phyloP scores from a whole-genome alignment of 2,888 invertebrate genomes.

The Drosophila neonasuta region DNA sequence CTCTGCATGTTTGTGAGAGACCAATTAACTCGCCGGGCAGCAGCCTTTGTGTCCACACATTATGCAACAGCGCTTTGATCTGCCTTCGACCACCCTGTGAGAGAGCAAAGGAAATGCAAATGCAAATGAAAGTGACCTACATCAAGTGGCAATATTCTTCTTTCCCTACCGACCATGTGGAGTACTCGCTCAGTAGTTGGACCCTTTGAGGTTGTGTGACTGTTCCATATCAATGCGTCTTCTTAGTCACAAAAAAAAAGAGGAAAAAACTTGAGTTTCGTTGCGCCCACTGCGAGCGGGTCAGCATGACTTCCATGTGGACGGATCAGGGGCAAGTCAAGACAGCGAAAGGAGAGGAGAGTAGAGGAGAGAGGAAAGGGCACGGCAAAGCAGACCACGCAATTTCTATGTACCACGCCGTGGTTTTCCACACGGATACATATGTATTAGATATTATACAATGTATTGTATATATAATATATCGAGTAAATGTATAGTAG shows the following conservation, averaged over 20 bases:
- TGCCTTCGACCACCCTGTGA: constrained; percentile 61
- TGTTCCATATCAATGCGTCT: constrained; percentile 50
- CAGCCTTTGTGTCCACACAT: constrained; percentile 62
- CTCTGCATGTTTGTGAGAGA: constrained; percentile 16
- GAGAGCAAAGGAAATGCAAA: constrained; percentile 26
- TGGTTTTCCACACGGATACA: constrained; percentile 28
- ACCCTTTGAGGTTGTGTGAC: constrained; percentile 21
- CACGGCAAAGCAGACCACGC: constrained; percentile 41
- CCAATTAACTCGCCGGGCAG: constrained; percentile 60
- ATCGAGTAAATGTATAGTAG: constrained; percentile 28
- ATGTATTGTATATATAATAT: constrained; percentile 18
- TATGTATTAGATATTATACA: constrained; percentile 6
- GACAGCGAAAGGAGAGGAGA: no score
- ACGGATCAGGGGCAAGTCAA: constrained; percentile 12
- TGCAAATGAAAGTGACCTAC: constrained; percentile 75
- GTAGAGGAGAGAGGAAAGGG: no score
- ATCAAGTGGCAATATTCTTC: constrained; percentile 65
- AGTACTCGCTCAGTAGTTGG: constrained; percentile 13
- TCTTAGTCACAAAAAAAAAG: constrained; percentile 39
- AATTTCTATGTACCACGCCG: constrained; percentile 48
- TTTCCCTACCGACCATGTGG: constrained; percentile 23
- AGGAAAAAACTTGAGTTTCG: constrained; percentile 51
- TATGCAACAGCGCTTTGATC: constrained; percentile 73
- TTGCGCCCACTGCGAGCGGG: constrained; percentile 52
- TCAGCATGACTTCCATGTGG: constrained; percentile 65